These are phyloP conservation scores for Hemicordylus capensis DNA, from an alignment of 2,113 vertebrate species.

Conservation along the genomic window DNA sequence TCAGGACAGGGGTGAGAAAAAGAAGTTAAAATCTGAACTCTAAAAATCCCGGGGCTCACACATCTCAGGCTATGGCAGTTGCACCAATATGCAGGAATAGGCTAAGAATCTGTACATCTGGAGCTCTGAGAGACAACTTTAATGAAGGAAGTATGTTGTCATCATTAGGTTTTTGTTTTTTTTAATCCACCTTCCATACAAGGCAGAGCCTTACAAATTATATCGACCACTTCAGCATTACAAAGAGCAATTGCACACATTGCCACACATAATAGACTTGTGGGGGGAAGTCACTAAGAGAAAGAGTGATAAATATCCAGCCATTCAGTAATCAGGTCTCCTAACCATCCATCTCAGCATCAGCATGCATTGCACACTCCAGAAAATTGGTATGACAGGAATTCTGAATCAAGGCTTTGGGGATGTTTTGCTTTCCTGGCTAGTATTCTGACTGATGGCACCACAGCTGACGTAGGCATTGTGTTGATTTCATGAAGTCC, in stretches of 20 bases:
- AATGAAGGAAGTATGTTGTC: background rate
- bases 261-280: slow-evolving; percentile 31
- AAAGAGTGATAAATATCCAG: slow-evolving; percentile 61
- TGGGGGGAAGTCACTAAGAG: slow-evolving; percentile 39
- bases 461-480: background rate
- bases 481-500: slow-evolving; percentile 29
- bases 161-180: background rate
- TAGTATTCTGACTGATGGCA: slow-evolving; percentile 45
- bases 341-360: slow-evolving; percentile 44
- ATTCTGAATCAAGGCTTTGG: slow-evolving; percentile 49
- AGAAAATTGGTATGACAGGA: slow-evolving; percentile 42
- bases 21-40: too few species aligned
- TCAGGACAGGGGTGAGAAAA: too few species aligned
- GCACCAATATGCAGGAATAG: too few species aligned
- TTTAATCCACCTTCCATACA: background rate
- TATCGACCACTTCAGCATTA: slow-evolving; percentile 5
- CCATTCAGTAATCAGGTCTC: slow-evolving; percentile 54
- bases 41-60: too few species aligned
- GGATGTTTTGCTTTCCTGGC: background rate
- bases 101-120: background rate
- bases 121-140: background rate
- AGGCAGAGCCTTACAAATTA: background rate
- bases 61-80: too few species aligned
- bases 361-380: slow-evolving; percentile 39
- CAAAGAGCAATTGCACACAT: slow-evolving; percentile 8